Evolutionary conservation across 2,888 invertebrate genomes (phyloP), one percentile per base, ranked within the genome.

Genomic region (Scaptomyza cyrtandrae): DNA sequence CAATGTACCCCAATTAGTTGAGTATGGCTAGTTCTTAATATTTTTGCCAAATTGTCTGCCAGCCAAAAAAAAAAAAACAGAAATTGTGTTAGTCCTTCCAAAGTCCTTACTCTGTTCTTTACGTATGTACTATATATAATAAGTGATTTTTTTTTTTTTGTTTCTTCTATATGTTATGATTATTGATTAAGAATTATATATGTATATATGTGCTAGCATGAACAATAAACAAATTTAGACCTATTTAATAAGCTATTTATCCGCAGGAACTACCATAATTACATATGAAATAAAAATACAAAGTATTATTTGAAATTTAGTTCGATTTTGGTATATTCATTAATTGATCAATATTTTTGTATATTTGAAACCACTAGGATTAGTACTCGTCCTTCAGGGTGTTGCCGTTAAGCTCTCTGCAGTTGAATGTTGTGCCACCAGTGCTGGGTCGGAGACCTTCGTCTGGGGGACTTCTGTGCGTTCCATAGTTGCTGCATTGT

Each of bases 121-220:
- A 16, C 4, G 11, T 41, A 45, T 35, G 53, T 59, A 44, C 9
- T 56, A 68, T 27, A 9, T 45, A 53, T 54, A 19, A 13, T 45
- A 46, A 43, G 0, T 37, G 9, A 19, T 31, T 37, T 13, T 6
- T 43, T 5, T 13, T 31, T 46, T 43, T 29, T 19, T 50, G 31
- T 55, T 60, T 60, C 35, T 52, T 37, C 7, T 44, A 14, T 35
- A 29, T 41, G 29, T 24, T 49, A 33, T n/a, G 46, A 46, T 71
- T 66, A 75, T 60, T 41, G 56, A 45, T 49, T 56, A 35, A 54
- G 33, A 48, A 9, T 37, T 64, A n/a, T 43, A 10, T 16, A 13
- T 50, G 44, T 55, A 62, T 19, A 59, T 55, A 60, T 24, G 64
- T 64, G 81, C 78, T 67, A 55, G 49, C 50, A 63, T 78, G 72